Base-by-base conservation (phyloP, 2,888 invertebrate genomes). In the Abrostola triplasia region DNA sequence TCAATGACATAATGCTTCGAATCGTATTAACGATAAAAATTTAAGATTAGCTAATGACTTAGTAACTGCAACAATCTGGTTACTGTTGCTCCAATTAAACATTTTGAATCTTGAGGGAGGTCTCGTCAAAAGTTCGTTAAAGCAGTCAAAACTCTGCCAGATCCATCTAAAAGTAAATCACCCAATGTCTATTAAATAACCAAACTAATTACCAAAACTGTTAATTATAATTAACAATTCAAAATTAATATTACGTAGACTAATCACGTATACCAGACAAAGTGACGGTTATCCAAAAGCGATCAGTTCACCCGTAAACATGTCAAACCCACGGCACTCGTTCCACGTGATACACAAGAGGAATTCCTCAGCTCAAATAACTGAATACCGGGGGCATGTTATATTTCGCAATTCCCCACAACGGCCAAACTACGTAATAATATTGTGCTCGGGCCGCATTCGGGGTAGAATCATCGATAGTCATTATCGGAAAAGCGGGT, bases 401-500 rank as follows among this genome's bases (percentile, higher is more conserved):
- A 91, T 91, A 90, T 90, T 90, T 88, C 85, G 88, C 92, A 90
- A 92, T 92, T 87, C 88, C 90, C 90, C 89, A 81, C 89, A 90
- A 89, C 89, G 89, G 85, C 84, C 84, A 83, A 89, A 92, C 89
- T 90, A 89, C 90, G 90, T 94, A 94, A 92, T 93, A 93, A 93
- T 93, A 93, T 92, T 92, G 93, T 91, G 88, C 90, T 88, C 87
- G 84, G 86, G 88, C 87, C 86, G 89, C 88, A 87, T 92, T 92
- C 85, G 87, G 90, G 91, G 88, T 86, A 82, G 89, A 92, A 93
- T 93, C 94, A 94, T 94, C 93, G 92, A 92, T 92, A 93, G 93
- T 94, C 92, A 93, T 93, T 94, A 94, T 94, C 91, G 93, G 91
- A 89, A 91, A 92, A 92, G 91, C 90, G 93, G 91, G 92, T 92